Conservation (phyloP, 2,888 invertebrate genomes). For the Choreutis nemorana region DNA sequence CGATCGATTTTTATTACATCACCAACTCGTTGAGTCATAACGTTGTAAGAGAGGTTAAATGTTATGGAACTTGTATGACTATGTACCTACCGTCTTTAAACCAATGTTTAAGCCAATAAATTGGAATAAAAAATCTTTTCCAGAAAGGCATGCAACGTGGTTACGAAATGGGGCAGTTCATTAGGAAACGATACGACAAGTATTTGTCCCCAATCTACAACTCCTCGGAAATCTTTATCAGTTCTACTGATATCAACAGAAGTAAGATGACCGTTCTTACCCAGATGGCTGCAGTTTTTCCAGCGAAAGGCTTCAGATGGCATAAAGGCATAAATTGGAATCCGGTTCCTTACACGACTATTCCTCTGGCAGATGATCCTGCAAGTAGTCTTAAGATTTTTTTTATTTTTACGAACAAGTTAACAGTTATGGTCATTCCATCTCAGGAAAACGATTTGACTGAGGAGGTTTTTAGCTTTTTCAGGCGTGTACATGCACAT, state of each 20-base stretch:
- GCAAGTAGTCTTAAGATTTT: not conserved
- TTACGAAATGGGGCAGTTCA: conserved; percentile 19
- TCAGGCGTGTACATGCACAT: no score
- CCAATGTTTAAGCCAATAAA: no score
- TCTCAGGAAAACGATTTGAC: no score
- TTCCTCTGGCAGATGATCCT: not conserved
- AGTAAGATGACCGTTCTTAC: conserved; percentile 4
- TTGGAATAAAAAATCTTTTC: not conserved
- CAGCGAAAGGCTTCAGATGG: conserved; percentile 1
- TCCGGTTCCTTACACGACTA: conserved; percentile 4
- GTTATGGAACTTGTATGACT: no score
- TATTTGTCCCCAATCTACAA: conserved; percentile 24
- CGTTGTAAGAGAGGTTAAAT: no score
- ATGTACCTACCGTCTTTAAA: no score
- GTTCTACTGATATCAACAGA: conserved; percentile 3
- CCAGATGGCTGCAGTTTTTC: conserved; percentile 3
- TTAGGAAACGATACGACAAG: conserved; percentile 20
- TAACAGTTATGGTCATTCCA: no score
- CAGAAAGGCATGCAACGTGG: conserved; percentile 21
- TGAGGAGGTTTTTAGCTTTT: not conserved
- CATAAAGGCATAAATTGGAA: conserved; percentile 3
- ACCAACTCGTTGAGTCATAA: no score
- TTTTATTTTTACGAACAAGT: not conserved
- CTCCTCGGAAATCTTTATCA: conserved; percentile 15
- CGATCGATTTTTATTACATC: no score